Conservation (phyloP, 2,113 vertebrate species). For the Lampris incognitus region DNA sequence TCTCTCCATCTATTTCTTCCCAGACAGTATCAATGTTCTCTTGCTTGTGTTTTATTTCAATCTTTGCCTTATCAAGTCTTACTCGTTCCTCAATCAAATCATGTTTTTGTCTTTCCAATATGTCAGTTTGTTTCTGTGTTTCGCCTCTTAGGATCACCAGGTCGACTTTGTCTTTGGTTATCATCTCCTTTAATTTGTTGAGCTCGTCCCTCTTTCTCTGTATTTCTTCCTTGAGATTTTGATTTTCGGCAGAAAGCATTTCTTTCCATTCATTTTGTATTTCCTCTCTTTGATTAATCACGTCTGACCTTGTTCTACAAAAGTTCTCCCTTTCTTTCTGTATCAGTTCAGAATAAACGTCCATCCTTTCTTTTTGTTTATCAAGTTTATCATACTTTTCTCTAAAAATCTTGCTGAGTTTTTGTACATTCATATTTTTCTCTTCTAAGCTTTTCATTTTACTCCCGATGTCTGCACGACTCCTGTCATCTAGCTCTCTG, state of each 20-base stretch:
- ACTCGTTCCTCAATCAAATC: slow-evolving; percentile 3
- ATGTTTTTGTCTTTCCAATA: not conserved
- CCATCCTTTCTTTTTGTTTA: slow-evolving; percentile 11
- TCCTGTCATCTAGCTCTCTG: slow-evolving; percentile 9
- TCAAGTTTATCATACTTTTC: not conserved
- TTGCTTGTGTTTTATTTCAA: not conserved
- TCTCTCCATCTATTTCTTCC: not conserved
- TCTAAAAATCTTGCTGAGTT: not conserved
- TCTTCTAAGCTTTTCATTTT: slow-evolving; percentile 16
- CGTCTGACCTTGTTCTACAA: slow-evolving; percentile 3
- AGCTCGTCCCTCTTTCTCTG: not conserved
- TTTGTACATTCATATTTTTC: not conserved
- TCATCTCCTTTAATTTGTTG: not conserved
- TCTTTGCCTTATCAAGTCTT: not conserved
- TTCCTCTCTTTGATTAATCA: slow-evolving; percentile 13
- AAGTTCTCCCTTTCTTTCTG: slow-evolving; percentile 3
- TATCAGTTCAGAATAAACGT: slow-evolving; percentile 7
- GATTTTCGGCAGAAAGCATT: not conserved
- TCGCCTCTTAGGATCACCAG: not conserved
- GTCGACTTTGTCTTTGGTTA: slow-evolving; percentile 1
- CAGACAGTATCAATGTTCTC: slow-evolving; percentile 1
- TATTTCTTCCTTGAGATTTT: not conserved
- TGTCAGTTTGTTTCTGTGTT: not conserved
- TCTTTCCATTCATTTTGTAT: not conserved
- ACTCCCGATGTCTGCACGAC: not conserved